Evolutionary conservation across 2,113 vertebrate species (phyloP), one percentile per base, ranked within the genome.

Genomic region (Strix uralensis): DNA sequence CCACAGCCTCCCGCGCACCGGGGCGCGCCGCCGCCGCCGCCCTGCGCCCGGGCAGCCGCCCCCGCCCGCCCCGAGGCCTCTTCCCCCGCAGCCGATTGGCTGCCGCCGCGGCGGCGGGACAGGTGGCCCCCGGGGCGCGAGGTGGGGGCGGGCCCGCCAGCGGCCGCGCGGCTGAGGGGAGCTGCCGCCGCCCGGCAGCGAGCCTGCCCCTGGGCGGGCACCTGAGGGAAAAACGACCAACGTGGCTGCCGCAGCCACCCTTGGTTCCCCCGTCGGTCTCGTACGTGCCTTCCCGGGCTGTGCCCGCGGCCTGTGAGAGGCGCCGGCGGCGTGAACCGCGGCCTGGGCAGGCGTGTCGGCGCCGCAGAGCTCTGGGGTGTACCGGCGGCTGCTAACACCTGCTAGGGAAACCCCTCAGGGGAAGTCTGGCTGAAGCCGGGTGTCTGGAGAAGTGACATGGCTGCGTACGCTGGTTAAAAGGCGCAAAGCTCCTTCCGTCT

Each of bases 391-490:
- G 34, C 15, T 2, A 4, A 9, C 8, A 26, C 15, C 38, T 17
- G 54, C 15, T 6, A 0, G 32, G 22, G 38, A 17, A 5, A 5
- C 8, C 30, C 62, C 7, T 16, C 9, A 0, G 27, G 34, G 67
- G 8, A 8, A 4, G 36, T 1, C 13, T 15, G 10, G 51, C 29
- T 10, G 38, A 13, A 27, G 72, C 29, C 57, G 44, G 44, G 16
- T 46, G 44, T 46, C 44, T 17, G 44, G 44, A 8, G 15, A 5
- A 12, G 40, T 1, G 16, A 9, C 32, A 7, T 12, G 34, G 8
- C 49, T 52, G 69, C 32, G 0, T 5, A 3, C 2, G 0, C 42
- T 4, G 44, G 15, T 7, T 15, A 4, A 7, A 52, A 36, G 49
- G 13, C 26, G 10, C 38, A 5, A 11, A 71, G 42, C 13, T 23